Evolutionary conservation across 2,888 invertebrate genomes (phyloP), one percentile per base, ranked within the genome.

Genomic region (Calliphora vomitoria): DNA sequence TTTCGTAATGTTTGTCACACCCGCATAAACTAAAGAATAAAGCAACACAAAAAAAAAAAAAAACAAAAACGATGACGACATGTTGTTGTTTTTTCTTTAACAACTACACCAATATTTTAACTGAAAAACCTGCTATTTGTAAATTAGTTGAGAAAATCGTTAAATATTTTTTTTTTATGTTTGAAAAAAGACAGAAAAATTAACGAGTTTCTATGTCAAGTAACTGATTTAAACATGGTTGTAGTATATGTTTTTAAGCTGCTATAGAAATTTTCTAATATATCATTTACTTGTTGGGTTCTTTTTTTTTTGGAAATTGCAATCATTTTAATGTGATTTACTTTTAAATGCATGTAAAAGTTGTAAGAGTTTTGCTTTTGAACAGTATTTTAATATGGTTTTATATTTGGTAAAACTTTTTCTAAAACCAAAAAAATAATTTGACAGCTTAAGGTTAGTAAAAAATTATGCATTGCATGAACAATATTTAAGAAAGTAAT

Each of bases 1-100:
- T 75, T 75, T 85, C 20, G 68, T 75, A 82, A 76, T 87, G 79
- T 85, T 85, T 82, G 82, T 85, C 82, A 82, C 82, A 87, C 82
- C 69, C 68, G 6, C 68, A 53, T 50, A n/a, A 62, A 41, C 50
- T 69, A 41, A 72, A 81, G n/a, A 44, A 31, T 2, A 74, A 50
- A 20, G 0, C 35, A 62, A n/a, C n/a, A n/a, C n/a, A n/a, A n/a
- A n/a, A n/a, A n/a, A n/a, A n/a, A n/a, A n/a, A n/a, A 47, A 41
- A 68, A 47, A 25, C 8, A 4, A 69, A 44, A 58, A 68, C 4
- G 25, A 68, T n/a, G 38, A 78, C 38, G 68, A 58, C 35, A 60
- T 83, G 44, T 58, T 68, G n/a, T 35, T 44, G 3, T 44, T 44
- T 44, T 13, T 13, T 18, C 31, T 55, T 69, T 15, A n/a, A 15